A percentile compares a stretch with the other conserved stretches of the same genome.
Evolutionary conservation across 2,113 vertebrate species (phyloP).

Genomic region (Damaliscus lunatus): DNA sequence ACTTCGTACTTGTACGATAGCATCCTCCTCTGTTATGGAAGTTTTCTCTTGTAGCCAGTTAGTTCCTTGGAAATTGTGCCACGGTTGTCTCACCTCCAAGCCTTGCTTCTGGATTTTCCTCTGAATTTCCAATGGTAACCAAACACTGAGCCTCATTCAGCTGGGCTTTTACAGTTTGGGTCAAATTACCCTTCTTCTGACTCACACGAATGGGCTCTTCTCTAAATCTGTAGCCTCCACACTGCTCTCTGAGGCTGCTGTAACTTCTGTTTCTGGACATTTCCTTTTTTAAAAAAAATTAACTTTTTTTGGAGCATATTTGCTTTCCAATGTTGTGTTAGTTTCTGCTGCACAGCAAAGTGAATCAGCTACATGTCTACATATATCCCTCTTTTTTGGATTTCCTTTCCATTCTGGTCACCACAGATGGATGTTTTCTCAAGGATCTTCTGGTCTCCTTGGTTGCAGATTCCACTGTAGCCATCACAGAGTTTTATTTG

Average conservation of each 20-base stretch:
- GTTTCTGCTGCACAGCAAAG: not conserved
- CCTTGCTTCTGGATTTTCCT: not conserved
- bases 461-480: not conserved
- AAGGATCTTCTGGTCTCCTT: not conserved
- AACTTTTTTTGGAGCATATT: not conserved
- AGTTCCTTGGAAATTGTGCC: not conserved
- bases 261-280: not conserved
- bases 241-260: not conserved
- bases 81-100: not conserved
- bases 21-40: not conserved
- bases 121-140: not conserved
- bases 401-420: not conserved
- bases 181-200: not conserved
- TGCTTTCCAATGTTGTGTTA: not conserved
- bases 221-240: not conserved
- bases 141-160: not conserved
- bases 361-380: not conserved
- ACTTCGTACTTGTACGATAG: not conserved
- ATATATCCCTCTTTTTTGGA: not conserved
- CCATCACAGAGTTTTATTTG: not conserved
- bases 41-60: not conserved
- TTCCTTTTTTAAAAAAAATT: not conserved
- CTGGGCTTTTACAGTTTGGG: not conserved
- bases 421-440: not conserved
- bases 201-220: accelerated